Percentiles rank a stretch among this genome's conserved stretches.
phyloP scores from a whole-genome alignment of 2,113 vertebrate species.

The Thamnophis sirtalis region DNA sequence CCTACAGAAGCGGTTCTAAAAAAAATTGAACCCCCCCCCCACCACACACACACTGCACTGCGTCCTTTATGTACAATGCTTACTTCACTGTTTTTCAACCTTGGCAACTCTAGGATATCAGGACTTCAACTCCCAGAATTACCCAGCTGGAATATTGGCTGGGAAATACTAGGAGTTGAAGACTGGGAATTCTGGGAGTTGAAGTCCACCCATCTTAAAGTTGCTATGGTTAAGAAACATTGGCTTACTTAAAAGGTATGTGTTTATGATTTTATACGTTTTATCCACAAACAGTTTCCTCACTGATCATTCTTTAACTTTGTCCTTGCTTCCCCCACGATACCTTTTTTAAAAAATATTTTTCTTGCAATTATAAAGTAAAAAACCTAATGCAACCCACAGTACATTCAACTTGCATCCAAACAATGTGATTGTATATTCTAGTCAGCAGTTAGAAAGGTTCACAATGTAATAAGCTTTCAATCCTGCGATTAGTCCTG shows the following conservation, averaged over 20 bases:
- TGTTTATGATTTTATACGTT: conserved; percentile 24
- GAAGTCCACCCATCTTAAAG: not conserved
- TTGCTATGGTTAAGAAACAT: not conserved
- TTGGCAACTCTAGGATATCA: not conserved
- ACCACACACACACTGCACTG: no score
- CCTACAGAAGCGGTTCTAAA: no score
- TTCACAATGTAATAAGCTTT: conserved; percentile 75
- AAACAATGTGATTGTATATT: conserved; percentile 76
- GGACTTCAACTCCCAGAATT: not conserved
- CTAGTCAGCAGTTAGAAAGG: conserved; percentile 73
- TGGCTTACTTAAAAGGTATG: conserved; percentile 44
- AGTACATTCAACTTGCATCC: conserved; percentile 70
- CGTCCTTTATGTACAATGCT: not conserved
- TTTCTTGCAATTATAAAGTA: conserved; percentile 71
- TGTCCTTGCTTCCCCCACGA: conserved; percentile 61
- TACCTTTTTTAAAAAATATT: conserved; percentile 39
- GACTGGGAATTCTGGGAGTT: not conserved
- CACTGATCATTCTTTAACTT: conserved; percentile 48
- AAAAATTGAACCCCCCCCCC: no score
- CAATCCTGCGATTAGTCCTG: conserved; percentile 70
- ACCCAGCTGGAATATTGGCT: not conserved
- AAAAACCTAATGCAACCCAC: conserved; percentile 71
- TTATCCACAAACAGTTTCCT: conserved; percentile 21
- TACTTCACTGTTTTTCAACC: conserved; percentile 1
- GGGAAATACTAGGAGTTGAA: not conserved